Conservation (phyloP, 2,797 vertebrate species). For the Chelonia mydas region DNA sequence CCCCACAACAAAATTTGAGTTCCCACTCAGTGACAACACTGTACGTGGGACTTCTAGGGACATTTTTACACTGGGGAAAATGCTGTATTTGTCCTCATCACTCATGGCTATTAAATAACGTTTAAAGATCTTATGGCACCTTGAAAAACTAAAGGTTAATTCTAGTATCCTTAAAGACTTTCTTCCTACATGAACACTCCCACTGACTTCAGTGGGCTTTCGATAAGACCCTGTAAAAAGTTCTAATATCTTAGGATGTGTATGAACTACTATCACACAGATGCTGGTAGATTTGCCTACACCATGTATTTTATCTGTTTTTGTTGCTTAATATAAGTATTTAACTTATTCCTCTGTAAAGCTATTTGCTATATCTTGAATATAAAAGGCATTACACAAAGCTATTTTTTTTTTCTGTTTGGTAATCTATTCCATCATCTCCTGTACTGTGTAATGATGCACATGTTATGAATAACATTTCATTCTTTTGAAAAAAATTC, state of each 20-base stretch:
- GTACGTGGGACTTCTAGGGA: accelerated
- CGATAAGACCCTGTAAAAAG: not conserved
- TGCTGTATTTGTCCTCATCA: not conserved
- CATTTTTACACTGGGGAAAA: accelerated
- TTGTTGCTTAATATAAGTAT: not conserved
- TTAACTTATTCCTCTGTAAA: slow-evolving; percentile 26
- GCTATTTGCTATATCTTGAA: not conserved
- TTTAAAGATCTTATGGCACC: not conserved
- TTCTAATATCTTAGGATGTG: not conserved
- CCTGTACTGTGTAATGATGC: not conserved
- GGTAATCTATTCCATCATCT: not conserved
- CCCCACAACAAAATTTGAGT: not conserved
- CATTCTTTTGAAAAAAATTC: not conserved
- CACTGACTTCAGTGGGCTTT: not conserved
- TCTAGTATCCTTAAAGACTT: not conserved
- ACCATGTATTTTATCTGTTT: not conserved
- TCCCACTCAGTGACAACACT: not conserved
- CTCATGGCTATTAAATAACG: accelerated
- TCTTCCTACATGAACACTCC: not conserved
- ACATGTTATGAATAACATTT: not conserved
- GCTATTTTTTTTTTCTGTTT: not conserved
- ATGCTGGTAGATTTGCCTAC: not conserved
- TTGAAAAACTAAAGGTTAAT: accelerated
- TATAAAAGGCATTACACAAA: not conserved
- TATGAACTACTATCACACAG: not conserved